Base-by-base conservation (phyloP, 2,888 invertebrate species). In the Lochmaea crataegi region DNA sequence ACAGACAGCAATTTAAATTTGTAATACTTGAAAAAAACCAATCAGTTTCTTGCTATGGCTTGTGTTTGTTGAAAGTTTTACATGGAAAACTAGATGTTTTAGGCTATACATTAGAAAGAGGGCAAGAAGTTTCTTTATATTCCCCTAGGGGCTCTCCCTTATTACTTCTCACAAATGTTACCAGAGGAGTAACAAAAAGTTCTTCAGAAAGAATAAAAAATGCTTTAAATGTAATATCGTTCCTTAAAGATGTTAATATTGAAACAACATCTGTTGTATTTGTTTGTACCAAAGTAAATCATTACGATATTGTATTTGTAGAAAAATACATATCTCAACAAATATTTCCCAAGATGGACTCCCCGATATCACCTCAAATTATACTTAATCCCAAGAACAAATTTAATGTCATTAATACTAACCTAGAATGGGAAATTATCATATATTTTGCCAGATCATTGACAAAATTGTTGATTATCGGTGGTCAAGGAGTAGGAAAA, bases 401-500 rank as follows among this genome's bases (percentile, higher is more conserved):
- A 68, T 78, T 77, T 53, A 81, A 83, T 71, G 72, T 71, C 10
- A 76, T 87, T 63, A 78, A 78, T 26, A 77, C 82, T 14, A 76
- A 80, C 67, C 76, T 79, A 2, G 75, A 80, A 83, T 89, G 85
- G 86, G 82, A 83, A 65, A 61, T 72, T 22, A 68, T 87, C 76
- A 75, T 86, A 86, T 45, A 80, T n/a, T 66, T 48, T 14, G 73
- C 83, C 48, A 66, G 64, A 65, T 42, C 78, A 26, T 78, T 78
- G 64, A 86, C 86, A 1, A 87, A 86, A 68, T 75, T 89, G 0
- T 83, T 93, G 64, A 82, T 96, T 0, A 91, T 93, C 77, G 97
- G 97, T 9, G 96, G 96, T 0, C 95, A 95, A 86, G 90, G 92
- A 56, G 92, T 93, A 0, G 97, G 98, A 38, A 98, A 98, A 87